Base-by-base conservation (phyloP, 2,888 invertebrate species). In the Diarsia brunnea region DNA sequence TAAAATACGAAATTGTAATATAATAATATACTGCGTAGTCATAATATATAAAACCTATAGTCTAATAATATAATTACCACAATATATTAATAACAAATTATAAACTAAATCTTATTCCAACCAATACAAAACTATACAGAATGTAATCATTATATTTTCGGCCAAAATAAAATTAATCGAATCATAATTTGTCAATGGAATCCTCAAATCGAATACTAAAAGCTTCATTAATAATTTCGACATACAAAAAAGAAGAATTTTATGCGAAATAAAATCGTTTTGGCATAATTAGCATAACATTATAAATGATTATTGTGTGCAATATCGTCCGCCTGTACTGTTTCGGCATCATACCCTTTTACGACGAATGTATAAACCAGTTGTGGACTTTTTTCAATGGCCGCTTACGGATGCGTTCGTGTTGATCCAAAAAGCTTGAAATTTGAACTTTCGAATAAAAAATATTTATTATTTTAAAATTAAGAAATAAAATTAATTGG, bases 331-430 rank as follows among this genome's bases (percentile, higher is more conserved):
- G 73, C 74, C 74, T 71, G 76, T 75, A 68, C 73, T 72, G 73
- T 72, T 70, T 78, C 76, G 71, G 85, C 85, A 73, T 87, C 87
- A 75, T 74, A 81, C 76, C 83, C 86, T 86, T 88, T 84, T 87
- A 87, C 73, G 84, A 80, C 76, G 84, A 80, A 73, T 75, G 64
- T 87, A 78, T 51, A 87, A 88, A 88, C 88, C 87, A 88, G 88
- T 89, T 87, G 88, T 84, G 71, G 67, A 79, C 66, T 88, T 88
- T 88, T 89, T 90, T 90, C 89, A 90, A 89, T 90, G 90, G 89
- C 89, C 75, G 85, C 84, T 82, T 75, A 81, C 2, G 19, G 86
- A 21, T 82, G 91, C 91, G 88, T 91, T 91, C 91, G 76, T 12
- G 31, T 45, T 21, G 61, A 49, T 79, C 31, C 53, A 47, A 82